These are phyloP conservation scores for Gari tellinella DNA, from an alignment of 2,888 invertebrate species.

Conservation along the genomic window DNA sequence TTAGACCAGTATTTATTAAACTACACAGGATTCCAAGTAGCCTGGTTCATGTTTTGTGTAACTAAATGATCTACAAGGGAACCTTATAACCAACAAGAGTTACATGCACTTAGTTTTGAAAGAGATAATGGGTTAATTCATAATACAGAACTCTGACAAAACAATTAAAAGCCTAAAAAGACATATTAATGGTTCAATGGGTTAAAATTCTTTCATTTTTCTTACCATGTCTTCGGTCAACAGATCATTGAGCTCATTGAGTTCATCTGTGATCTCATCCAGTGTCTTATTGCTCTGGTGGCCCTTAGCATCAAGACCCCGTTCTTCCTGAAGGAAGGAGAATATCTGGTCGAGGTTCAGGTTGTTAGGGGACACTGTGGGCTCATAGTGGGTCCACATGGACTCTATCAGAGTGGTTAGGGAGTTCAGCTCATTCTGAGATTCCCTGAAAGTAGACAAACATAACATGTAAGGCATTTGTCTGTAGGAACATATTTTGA, in stretches of 20 bases:
- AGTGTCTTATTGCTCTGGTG: slow-evolving; percentile 66
- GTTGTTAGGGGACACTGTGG: slow-evolving; percentile 74
- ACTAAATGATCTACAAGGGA: no score
- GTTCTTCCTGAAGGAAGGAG: slow-evolving; percentile 76
- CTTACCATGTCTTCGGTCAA: slow-evolving; percentile 68
- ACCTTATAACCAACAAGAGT: no score
- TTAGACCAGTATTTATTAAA: no score
- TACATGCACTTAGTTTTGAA: no score
- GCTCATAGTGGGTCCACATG: slow-evolving; percentile 79
- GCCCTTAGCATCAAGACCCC: slow-evolving; percentile 43
- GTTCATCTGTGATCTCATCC: slow-evolving; percentile 75
- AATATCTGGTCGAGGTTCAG: slow-evolving; percentile 80
- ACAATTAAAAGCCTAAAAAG: no score
- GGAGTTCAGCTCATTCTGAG: slow-evolving; percentile 76
- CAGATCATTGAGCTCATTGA: slow-evolving; percentile 75
- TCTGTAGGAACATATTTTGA: no score
- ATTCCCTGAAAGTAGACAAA: slow-evolving; percentile 67
- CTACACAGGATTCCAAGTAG: no score
- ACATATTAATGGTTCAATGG: no score
- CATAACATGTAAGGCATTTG: not conserved
- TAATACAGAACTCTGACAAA: no score
- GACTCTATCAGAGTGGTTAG: slow-evolving; percentile 78
- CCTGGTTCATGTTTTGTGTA: no score
- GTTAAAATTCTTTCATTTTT: no score
- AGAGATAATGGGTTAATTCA: no score